A percentile compares a stretch with the other conserved stretches of the same genome.
Evolutionary conservation across 2,797 vertebrate species (phyloP).

Genomic region (Acanthurus tractus): DNA sequence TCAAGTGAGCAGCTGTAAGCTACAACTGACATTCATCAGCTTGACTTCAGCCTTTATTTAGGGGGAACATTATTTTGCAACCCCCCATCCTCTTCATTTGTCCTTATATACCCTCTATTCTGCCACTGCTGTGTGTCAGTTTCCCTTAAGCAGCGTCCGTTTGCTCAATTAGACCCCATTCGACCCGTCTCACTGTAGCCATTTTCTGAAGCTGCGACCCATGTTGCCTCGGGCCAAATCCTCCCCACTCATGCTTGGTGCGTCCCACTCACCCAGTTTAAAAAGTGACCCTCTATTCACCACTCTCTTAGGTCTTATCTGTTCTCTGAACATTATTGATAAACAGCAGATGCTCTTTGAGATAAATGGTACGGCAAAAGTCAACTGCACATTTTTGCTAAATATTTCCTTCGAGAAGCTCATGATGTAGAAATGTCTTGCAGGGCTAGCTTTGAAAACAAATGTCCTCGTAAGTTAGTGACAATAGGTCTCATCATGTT

Average conservation of each 20-base stretch:
- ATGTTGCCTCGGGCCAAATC: slow-evolving; percentile 29
- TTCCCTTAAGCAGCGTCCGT: slow-evolving; percentile 38
- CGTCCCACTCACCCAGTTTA: slow-evolving; percentile 51
- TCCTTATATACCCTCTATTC: slow-evolving; percentile 32
- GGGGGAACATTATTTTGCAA: neutral
- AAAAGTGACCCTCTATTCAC: slow-evolving; percentile 42
- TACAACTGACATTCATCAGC: slow-evolving; percentile 50
- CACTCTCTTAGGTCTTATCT: neutral
- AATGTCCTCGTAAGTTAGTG: neutral
- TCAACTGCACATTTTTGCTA: neutral
- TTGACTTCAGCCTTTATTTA: slow-evolving; percentile 7
- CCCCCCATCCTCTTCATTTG: neutral
- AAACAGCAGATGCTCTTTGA: neutral
- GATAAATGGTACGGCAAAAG: neutral
- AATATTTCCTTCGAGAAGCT: neutral
- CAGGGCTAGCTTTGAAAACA: neutral
- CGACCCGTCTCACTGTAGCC: slow-evolving; percentile 27
- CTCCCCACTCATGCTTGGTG: slow-evolving; percentile 9
- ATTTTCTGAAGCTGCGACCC: slow-evolving; percentile 32
- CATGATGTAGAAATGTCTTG: neutral
- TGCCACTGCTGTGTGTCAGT: slow-evolving; percentile 20
- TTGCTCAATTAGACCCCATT: slow-evolving; percentile 48
- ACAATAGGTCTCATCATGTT: neutral
- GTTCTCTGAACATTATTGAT: slow-evolving; percentile 8
- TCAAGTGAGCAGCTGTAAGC: slow-evolving; percentile 53